phyloP scores from a whole-genome alignment of 2,888 invertebrate genomes.

The Stenchaetothrips biformis region DNA sequence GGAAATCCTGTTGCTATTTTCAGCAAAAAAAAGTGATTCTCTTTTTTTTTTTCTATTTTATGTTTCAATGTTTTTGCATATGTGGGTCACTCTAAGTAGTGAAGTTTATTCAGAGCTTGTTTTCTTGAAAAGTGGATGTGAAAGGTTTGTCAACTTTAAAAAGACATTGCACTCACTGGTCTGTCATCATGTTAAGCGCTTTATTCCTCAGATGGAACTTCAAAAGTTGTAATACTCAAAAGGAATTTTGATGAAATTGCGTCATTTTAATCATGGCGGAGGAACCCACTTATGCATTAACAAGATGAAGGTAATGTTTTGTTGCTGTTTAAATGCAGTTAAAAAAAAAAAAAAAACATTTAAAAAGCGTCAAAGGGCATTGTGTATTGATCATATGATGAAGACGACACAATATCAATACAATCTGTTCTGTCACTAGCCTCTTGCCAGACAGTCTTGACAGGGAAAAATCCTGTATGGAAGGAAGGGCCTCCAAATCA shows the following conservation, averaged over 20 bases:
- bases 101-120: neutral
- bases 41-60: constrained; percentile 16
- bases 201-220: no score
- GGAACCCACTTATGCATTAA: neutral
- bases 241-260: no score
- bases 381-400: neutral
- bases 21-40: constrained; percentile 12
- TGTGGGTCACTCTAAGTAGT: neutral
- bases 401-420: neutral
- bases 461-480: no score
- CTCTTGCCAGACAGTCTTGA: no score
- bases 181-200: no score
- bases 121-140: neutral
- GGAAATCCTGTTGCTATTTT: constrained; percentile 15
- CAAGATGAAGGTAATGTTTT: neutral
- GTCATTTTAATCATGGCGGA: neutral
- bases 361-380: neutral
- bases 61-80: constrained; percentile 16
- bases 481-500: no score
- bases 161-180: no score
- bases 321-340: constrained; percentile 17
- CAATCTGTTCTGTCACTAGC: neutral
- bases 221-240: no score
- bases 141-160: neutral
- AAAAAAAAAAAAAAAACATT: neutral